Percentiles rank a stretch among this genome's conserved stretches.
These are phyloP conservation scores for Pteria penguin DNA, from an alignment of 2,888 invertebrate species.

Conservation along the genomic window DNA sequence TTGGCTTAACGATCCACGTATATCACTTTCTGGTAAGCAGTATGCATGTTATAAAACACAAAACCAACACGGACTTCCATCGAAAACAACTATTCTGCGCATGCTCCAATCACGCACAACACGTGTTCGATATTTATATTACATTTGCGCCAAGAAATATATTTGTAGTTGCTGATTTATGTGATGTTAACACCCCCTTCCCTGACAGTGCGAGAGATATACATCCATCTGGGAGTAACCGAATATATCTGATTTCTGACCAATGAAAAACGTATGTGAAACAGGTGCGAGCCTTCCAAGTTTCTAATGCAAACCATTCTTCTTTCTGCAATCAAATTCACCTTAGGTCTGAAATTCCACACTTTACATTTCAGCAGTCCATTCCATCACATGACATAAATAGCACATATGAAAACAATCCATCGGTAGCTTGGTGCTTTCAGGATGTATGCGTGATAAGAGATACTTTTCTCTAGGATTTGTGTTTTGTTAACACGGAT, in stretches of 20 bases:
- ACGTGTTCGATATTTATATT: constrained; percentile 14
- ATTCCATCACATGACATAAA: not conserved
- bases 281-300: constrained; percentile 8
- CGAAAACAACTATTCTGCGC: constrained; percentile 5
- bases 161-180: constrained; percentile 28
- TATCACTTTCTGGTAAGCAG: not conserved
- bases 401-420: not conserved
- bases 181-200: constrained; percentile 24
- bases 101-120: constrained; percentile 13
- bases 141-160: constrained; percentile 21
- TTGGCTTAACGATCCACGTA: not conserved
- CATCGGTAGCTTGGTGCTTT: not conserved
- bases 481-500: not conserved
- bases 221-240: constrained; percentile 8
- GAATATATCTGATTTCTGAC: constrained; percentile 23
- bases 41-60: not conserved
- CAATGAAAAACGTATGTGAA: constrained; percentile 23
- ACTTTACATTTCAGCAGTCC: not conserved
- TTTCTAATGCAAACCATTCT: not conserved
- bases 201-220: constrained; percentile 20
- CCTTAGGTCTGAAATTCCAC: not conserved
- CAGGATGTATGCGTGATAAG: not conserved
- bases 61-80: not conserved
- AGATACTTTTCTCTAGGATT: not conserved
- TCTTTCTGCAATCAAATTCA: too few relatives aligned